Evolutionary conservation across 2,888 invertebrate species (phyloP), one percentile per base, ranked within the genome.

Genomic region (Meghimatium bilineatum): DNA sequence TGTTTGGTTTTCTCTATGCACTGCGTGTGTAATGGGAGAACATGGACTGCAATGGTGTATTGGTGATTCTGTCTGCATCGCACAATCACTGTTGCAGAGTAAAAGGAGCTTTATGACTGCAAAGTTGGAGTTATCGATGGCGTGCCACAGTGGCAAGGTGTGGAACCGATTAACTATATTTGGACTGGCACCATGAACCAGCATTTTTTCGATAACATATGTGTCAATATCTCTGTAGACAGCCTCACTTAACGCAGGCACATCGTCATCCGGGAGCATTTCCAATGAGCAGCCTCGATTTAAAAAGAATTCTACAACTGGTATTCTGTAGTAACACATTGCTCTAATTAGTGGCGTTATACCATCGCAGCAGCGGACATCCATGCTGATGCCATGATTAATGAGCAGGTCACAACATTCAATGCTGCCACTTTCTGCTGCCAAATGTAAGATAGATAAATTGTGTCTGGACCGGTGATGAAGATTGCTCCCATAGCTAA

Each of bases 81-180:
- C n/a, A 97, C 98, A 94, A 97, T 98, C 93, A 97, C 98, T 85
- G 97, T 98, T 94, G 97, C 98, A 90, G 97, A 72, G 80, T 20
- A 83, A 44, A 6, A 84, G 67, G 26, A 84, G 52, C 38, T 88
- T 88, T 29, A 91, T 88, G 17, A 89, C 89, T 49, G 89, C 87
- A 17, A 87, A 83, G 85, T 91, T 90, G 44, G 89, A 87, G 56
- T 89, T 88, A 86, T 93, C 92, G 3, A 92, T 91, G 36, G 93
- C 93, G 85, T 92, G 90, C 90, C 93, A 93, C 12, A 93, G 88
- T 0, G 93, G 92, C 32, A 92, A 90, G 2, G 91, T 92, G 26
- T 91, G 90, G 34, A 91, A 92, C 44, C 90, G 91, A 72, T 92
- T 92, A 72, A 89, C 89, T 8, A 91, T 87, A 86, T 92, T 89